These are phyloP conservation scores for Eudemis profundana DNA, from an alignment of 2,888 invertebrate species.

Conservation along the genomic window DNA sequence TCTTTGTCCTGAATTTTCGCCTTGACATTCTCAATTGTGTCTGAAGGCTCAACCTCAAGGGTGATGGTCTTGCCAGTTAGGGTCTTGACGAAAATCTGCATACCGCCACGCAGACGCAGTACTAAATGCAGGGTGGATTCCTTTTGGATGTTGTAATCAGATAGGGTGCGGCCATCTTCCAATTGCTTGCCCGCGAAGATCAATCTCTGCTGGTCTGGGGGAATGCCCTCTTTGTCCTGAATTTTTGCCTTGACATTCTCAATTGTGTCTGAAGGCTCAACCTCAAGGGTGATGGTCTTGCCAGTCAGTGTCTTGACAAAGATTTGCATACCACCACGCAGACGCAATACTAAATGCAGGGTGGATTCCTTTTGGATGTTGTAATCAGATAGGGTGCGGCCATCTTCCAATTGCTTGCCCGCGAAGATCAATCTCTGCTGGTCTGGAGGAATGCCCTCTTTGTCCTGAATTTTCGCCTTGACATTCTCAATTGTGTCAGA, in stretches of 20 bases:
- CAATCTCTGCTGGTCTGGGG: constrained; percentile 86
- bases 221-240: constrained; percentile 85
- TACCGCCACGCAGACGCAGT: constrained; percentile 85
- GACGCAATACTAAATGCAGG: constrained; percentile 84
- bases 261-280: constrained; percentile 86
- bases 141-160: constrained; percentile 89
- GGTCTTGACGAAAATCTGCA: constrained; percentile 85
- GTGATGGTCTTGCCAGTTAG: constrained; percentile 84
- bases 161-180: constrained; percentile 88
- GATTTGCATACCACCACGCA: constrained; percentile 86
- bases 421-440: constrained; percentile 87
- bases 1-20: no score
- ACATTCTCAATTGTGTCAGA: constrained; percentile 87
- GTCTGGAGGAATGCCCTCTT: constrained; percentile 83
- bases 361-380: constrained; percentile 88
- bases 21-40: no score
- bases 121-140: constrained; percentile 87
- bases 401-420: constrained; percentile 89
- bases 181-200: constrained; percentile 89
- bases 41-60: no score
- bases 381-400: constrained; percentile 87
- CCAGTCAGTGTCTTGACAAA: constrained; percentile 86
- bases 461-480: constrained; percentile 84
- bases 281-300: constrained; percentile 84
- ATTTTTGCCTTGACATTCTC: constrained; percentile 88